phyloP scores from a whole-genome alignment of 2,797 vertebrate species.

The Oreochromis mossambicus region DNA sequence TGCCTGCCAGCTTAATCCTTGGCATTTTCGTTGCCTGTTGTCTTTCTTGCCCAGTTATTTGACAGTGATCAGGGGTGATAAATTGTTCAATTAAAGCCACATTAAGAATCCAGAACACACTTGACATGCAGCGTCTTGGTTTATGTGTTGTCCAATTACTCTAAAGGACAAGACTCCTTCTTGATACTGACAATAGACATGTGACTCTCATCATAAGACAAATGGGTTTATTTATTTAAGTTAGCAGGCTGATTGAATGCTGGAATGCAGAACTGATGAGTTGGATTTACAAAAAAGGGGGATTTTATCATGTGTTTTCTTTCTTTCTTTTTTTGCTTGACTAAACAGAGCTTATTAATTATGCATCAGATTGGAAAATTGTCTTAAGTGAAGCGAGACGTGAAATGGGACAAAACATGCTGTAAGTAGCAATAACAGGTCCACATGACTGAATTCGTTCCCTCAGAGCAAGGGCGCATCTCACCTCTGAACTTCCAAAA shows the following conservation, averaged over 20 bases:
- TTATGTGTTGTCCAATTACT: constrained; percentile 61
- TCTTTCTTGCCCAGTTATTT: constrained; percentile 47
- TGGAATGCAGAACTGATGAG: constrained; percentile 42
- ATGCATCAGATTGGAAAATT: neutral
- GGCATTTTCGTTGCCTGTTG: constrained; percentile 53
- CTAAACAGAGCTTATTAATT: neutral
- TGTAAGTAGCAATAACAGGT: neutral
- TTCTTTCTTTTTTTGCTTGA: neutral
- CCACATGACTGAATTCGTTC: neutral
- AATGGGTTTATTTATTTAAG: constrained; percentile 63
- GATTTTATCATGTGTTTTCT: neutral
- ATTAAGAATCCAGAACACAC: constrained; percentile 64
- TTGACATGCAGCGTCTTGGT: constrained; percentile 46
- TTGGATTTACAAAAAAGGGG: neutral
- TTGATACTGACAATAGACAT: constrained; percentile 61
- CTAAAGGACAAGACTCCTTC: constrained; percentile 63
- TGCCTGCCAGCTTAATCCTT: constrained; percentile 43
- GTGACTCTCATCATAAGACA: constrained; percentile 62
- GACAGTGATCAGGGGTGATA: constrained; percentile 73
- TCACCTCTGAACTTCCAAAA: neutral
- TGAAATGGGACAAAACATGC: neutral
- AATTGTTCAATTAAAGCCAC: constrained; percentile 75
- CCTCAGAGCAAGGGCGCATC: neutral
- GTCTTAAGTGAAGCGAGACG: neutral
- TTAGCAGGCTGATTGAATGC: constrained; percentile 42